phyloP scores from a whole-genome alignment of 2,888 invertebrate genomes.

The Stenichneumon culpator region DNA sequence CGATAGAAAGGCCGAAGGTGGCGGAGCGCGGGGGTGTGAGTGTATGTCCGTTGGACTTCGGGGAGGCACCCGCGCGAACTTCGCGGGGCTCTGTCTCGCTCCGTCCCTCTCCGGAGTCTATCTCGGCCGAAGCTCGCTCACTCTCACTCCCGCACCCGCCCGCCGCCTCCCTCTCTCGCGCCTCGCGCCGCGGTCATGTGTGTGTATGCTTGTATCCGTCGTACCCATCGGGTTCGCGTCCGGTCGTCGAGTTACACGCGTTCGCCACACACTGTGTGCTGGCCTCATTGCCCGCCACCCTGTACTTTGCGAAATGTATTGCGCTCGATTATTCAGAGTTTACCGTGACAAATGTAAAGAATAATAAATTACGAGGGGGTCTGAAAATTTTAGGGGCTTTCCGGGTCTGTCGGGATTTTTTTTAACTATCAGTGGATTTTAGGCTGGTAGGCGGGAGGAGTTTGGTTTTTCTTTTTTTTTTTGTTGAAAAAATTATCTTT shows the following conservation, averaged over 20 bases:
- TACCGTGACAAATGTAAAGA: constrained; percentile 7
- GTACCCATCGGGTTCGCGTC: constrained; percentile 53
- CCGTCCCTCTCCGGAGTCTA: constrained; percentile 7
- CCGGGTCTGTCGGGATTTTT: background rate
- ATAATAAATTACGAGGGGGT: background rate
- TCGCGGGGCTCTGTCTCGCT: constrained; percentile 41
- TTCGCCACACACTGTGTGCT: constrained; percentile 39
- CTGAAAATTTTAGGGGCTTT: background rate
- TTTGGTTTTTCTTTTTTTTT: background rate
- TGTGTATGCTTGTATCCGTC: constrained; percentile 29
- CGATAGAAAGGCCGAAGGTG: constrained; percentile 84
- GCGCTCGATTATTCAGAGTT: constrained; percentile 37
- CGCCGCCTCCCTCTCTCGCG: background rate
- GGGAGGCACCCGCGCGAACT: constrained; percentile 59
- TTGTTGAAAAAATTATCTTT: too few relatives aligned
- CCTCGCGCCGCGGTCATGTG: constrained; percentile 8
- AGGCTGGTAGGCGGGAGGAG: background rate
- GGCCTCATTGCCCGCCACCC: constrained; percentile 50
- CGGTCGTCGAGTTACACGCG: constrained; percentile 53
- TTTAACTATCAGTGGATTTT: background rate
- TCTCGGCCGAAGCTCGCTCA: background rate
- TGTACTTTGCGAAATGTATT: constrained; percentile 49
- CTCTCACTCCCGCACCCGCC: background rate
- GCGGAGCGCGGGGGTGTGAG: constrained; percentile 63
- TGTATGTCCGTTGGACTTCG: constrained; percentile 79